Percentiles rank a stretch among this genome's conserved stretches.
Conservation (phyloP, 2,888 invertebrate species). For the Phengaris alcon region DNA sequence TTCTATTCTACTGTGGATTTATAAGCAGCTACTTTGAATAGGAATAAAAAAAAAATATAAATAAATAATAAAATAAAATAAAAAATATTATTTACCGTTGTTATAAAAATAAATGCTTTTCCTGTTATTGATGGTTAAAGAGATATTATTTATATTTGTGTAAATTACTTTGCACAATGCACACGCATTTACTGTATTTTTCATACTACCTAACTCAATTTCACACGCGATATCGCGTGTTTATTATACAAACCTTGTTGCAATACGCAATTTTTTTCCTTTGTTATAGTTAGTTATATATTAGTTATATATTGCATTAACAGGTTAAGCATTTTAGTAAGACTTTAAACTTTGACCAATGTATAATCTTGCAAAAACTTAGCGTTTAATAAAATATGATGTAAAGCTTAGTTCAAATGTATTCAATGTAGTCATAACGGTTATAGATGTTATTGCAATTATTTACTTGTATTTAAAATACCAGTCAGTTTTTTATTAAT, state of each 20-base stretch:
- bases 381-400: conserved; percentile 11
- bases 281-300: no score
- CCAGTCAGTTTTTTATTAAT: neutral
- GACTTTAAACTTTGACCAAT: conserved; percentile 10
- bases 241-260: neutral
- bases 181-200: no score
- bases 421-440: neutral
- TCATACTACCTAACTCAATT: no score
- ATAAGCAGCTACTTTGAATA: no score
- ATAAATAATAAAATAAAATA: no score
- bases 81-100: no score
- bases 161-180: neutral
- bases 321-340: conserved; percentile 6
- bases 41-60: no score
- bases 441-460: neutral
- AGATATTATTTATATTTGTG: neutral
- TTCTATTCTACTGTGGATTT: no score
- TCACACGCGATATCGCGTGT: neutral
- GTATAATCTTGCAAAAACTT: neutral
- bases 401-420: conserved; percentile 17
- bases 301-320: neutral
- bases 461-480: conserved; percentile 2
- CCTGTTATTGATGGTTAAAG: no score
- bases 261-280: neutral
- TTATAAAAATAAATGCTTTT: no score